phyloP scores from a whole-genome alignment of 2,888 invertebrate species.

The Smittia aterrima region DNA sequence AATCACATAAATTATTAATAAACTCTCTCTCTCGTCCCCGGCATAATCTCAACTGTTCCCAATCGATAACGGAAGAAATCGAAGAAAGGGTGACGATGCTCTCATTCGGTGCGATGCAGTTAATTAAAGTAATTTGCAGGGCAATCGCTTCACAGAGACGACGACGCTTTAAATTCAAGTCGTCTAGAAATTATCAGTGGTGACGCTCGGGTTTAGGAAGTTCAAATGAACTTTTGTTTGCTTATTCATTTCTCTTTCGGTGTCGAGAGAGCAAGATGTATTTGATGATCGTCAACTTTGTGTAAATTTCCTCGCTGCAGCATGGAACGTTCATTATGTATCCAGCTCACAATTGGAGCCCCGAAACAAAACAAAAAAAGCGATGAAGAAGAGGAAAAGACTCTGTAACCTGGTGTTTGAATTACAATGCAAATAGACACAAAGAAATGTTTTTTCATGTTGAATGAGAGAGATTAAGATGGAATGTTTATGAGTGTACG shows the following conservation, averaged over 20 bases:
- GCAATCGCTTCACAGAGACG: neutral
- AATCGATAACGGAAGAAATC: neutral
- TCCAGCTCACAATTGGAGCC: conserved; percentile 31
- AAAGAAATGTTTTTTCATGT: conserved; percentile 17
- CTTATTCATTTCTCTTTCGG: conserved; percentile 27
- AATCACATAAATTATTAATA: conserved; percentile 34
- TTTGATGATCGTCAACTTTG: conserved; percentile 19
- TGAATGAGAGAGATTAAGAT: conserved; percentile 20
- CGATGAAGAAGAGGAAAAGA: no score
- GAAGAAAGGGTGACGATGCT: conserved; percentile 23
- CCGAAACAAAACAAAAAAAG: neutral
- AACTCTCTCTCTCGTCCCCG: neutral
- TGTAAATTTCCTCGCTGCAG: conserved; percentile 34
- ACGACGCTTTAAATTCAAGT: conserved; percentile 15
- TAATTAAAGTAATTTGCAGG: conserved; percentile 35
- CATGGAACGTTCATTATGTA: conserved; percentile 38
- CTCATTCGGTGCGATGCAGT: conserved; percentile 14
- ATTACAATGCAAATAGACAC: conserved; percentile 39
- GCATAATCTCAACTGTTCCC: conserved; percentile 1
- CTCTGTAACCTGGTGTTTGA: conserved; percentile 34
- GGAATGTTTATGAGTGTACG: conserved; percentile 2
- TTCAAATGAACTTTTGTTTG: conserved; percentile 35
- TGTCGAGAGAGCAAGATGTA: neutral
- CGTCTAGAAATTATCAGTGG: conserved; percentile 26
- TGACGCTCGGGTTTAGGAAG: conserved; percentile 22